Evolutionary conservation across 2,888 invertebrate species (phyloP), one percentile per base, ranked within the genome.

Genomic region (Anoplius nigerrimus): DNA sequence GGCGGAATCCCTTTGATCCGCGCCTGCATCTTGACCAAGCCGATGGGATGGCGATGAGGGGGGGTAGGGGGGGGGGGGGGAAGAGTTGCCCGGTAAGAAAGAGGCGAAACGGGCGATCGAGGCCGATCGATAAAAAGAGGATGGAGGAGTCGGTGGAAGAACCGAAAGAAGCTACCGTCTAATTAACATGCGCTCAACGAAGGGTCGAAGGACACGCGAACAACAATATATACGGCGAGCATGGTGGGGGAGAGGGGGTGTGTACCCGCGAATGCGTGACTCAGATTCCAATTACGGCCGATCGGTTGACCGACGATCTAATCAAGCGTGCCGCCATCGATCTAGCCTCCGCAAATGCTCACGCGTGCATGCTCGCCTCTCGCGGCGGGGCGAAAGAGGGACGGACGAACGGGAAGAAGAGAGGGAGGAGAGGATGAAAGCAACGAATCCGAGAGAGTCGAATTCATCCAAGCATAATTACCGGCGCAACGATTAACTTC

Each of bases 301-400:
- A 66, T 60, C 69, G 69, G 71, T 74, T 71, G 67, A 75, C 74
- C 72, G 53, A 66, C 60, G 56, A 57, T 42, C 43, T 67, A 65
- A 74, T 74, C 68, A 65, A 59, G 65, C 60, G 60, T 48, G 22
- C 51, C 34, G 16, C 15, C 62, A 71, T 68, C 64, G 71, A 67
- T 67, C 68, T 66, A 34, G 48, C 48, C 48, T 48, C 11, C 48
- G 48, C 48, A 48, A 55, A 27, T 34, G 42, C 55, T 52, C 65
- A 42, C 52, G 48, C 48, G 11, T 45, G 51, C 53, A 42, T 57
- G 66, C 52, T 24, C 45, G 52, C 27, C 22, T 42, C n/a, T 11
- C 34, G 34, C 34, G 11, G 34, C 34, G 8, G 34, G 34, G 6
- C 6, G 11, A 34, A 34, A 34, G 34, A 34, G 34, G 6, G 34